These are phyloP conservation scores for Plagiodera versicolora DNA, from an alignment of 2,888 invertebrate genomes.

Conservation along the genomic window DNA sequence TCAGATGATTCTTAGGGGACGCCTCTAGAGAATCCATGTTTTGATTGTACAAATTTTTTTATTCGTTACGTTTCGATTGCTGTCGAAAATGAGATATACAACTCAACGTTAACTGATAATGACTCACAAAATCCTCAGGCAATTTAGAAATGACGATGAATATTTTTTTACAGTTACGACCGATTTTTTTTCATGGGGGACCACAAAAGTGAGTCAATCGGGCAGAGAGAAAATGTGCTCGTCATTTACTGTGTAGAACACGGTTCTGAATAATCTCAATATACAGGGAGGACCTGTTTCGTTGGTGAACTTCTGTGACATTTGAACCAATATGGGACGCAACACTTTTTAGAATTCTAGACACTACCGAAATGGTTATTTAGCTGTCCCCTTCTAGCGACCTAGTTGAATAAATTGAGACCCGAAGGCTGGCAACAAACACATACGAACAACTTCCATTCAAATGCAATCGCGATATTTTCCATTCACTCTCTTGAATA, in stretches of 20 bases:
- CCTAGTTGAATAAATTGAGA: background rate
- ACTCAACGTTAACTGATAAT: no score
- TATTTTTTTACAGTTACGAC: constrained; percentile 6
- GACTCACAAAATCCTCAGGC: background rate
- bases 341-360: no score
- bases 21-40: no score
- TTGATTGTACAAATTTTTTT: no score
- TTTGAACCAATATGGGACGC: no score
- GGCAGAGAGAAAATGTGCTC: background rate
- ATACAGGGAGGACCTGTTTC: no score
- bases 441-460: constrained; percentile 3
- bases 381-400: background rate
- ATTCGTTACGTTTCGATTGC: no score
- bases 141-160: constrained; percentile 14
- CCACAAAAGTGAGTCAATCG: constrained; percentile 19
- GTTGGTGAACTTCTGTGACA: no score
- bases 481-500: constrained; percentile 11
- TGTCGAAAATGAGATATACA: no score
- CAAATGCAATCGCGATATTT: background rate
- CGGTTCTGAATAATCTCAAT: no score
- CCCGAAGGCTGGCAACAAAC: background rate
- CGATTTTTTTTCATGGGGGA: constrained; percentile 3
- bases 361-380: no score
- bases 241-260: background rate
- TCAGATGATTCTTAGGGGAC: no score